Percentiles rank a stretch among this genome's conserved stretches.
These are phyloP conservation scores for Astyanax mexicanus DNA, from an alignment of 2,797 vertebrate genomes.

Conservation along the genomic window DNA sequence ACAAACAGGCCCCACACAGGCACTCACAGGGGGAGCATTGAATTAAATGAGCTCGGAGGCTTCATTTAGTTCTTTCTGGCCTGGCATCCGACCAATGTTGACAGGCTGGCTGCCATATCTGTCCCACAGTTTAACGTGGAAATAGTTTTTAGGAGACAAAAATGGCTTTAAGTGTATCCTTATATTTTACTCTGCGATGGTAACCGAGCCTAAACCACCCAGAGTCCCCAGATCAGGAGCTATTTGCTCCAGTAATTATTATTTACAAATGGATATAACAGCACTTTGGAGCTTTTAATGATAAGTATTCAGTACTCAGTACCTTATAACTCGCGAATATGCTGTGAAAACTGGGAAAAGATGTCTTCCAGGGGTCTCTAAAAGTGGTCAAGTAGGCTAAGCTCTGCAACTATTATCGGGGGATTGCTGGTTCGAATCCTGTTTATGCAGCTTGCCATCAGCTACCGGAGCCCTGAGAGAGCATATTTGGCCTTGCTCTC, in stretches of 20 bases:
- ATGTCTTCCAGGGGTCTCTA: not conserved
- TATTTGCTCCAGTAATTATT: conserved; percentile 28
- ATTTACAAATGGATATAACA: conserved; percentile 27
- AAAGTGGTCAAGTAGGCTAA: not conserved
- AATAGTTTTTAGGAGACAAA: conserved; percentile 57
- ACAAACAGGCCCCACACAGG: conserved; percentile 53
- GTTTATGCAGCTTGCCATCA: no score
- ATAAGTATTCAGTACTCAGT: not conserved
- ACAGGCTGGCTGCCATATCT: conserved; percentile 58
- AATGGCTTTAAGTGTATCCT: conserved; percentile 50
- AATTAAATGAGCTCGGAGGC: conserved; percentile 26
- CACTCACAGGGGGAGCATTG: conserved; percentile 49
- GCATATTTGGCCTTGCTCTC: no score
- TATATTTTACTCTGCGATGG: conserved; percentile 45
- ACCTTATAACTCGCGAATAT: not conserved
- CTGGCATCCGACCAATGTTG: conserved; percentile 56
- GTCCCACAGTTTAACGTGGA: conserved; percentile 46
- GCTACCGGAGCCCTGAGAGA: no score
- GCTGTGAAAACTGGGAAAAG: not conserved
- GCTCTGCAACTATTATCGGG: no score
- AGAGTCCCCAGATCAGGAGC: conserved; percentile 26
- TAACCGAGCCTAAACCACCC: conserved; percentile 43
- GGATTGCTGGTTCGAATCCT: no score
- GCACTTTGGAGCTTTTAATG: not conserved
- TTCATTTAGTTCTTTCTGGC: conserved; percentile 60